A percentile compares a stretch with the other conserved stretches of the same genome.
Evolutionary conservation across 2,888 invertebrate genomes (phyloP).

Genomic region (Brenthis hecate): DNA sequence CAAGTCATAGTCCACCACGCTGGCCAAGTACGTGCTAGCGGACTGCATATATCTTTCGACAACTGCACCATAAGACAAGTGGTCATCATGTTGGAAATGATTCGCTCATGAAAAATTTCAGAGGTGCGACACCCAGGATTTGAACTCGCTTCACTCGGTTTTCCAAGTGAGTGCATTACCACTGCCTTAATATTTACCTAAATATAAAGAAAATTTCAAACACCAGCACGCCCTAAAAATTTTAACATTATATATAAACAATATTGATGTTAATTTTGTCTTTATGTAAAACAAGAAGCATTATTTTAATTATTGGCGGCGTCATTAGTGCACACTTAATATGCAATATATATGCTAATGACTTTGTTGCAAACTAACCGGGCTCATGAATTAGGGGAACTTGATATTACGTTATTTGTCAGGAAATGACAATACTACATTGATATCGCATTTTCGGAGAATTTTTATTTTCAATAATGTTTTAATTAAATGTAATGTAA

Average conservation of each 20-base stretch:
- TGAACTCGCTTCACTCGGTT: no score
- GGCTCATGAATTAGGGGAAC: conserved; percentile 44
- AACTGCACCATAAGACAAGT: no score
- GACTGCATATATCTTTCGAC: no score
- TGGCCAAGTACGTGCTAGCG: no score
- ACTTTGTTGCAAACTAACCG: conserved; percentile 48
- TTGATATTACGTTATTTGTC: conserved; percentile 31
- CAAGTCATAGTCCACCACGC: no score
- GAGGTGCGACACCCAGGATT: no score
- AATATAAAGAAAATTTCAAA: no score
- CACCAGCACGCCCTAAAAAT: no score
- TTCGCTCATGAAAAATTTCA: no score
- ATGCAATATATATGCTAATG: conserved; percentile 75
- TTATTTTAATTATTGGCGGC: conserved; percentile 65
- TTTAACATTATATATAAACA: background rate
- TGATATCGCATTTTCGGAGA: background rate
- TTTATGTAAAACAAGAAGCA: conserved; percentile 63
- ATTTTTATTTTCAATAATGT: background rate
- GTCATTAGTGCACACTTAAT: conserved; percentile 55
- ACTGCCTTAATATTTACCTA: no score
- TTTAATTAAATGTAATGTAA: background rate
- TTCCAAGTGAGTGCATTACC: no score
- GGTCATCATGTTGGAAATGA: no score
- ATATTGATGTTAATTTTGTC: conserved; percentile 30
- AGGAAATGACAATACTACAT: conserved; percentile 5